Conservation (phyloP, 2,888 invertebrate genomes). For the Xanthostigma xanthostigma region DNA sequence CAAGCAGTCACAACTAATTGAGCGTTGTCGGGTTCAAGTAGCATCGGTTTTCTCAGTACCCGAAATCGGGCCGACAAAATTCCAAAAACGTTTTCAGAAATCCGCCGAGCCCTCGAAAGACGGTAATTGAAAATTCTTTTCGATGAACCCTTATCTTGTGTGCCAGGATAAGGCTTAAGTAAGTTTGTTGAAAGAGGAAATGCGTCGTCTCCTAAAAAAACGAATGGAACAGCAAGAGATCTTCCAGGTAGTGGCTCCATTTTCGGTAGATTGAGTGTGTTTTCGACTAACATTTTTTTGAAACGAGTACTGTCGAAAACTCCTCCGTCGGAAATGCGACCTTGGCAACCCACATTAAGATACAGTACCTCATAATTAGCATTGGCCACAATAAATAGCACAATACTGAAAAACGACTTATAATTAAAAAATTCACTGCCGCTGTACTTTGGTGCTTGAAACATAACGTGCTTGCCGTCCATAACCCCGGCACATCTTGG, state of each 20-base stretch:
- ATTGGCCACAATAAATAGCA: slow-evolving; percentile 24
- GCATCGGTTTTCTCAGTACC: slow-evolving; percentile 15
- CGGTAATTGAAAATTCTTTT: slow-evolving; percentile 16
- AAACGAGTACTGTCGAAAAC: slow-evolving; percentile 13
- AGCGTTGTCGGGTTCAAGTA: slow-evolving; percentile 14
- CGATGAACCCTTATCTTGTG: slow-evolving; percentile 14
- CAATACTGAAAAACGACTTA: slow-evolving; percentile 21
- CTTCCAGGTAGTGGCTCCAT: no score
- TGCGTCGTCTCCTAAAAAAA: no score
- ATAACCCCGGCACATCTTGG: slow-evolving; percentile 20
- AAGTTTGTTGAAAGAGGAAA: no score
- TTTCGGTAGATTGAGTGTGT: no score
- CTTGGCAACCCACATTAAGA: slow-evolving; percentile 21
- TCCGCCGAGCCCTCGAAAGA: slow-evolving; percentile 14
- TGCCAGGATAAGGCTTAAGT: slow-evolving; percentile 16
- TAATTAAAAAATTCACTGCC: slow-evolving; percentile 20
- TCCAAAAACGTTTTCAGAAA: no score
- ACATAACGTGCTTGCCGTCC: slow-evolving; percentile 21
- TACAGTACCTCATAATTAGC: slow-evolving; percentile 23
- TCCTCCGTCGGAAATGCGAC: slow-evolving; percentile 20
- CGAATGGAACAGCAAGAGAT: no score
- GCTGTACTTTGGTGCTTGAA: slow-evolving; percentile 18
- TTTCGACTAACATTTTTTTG: no score
- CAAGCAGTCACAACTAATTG: slow-evolving; percentile 16
- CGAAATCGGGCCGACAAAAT: slow-evolving; percentile 15